Conservation (phyloP, 2,113 vertebrate genomes). For the Cichladusa arquata region DNA sequence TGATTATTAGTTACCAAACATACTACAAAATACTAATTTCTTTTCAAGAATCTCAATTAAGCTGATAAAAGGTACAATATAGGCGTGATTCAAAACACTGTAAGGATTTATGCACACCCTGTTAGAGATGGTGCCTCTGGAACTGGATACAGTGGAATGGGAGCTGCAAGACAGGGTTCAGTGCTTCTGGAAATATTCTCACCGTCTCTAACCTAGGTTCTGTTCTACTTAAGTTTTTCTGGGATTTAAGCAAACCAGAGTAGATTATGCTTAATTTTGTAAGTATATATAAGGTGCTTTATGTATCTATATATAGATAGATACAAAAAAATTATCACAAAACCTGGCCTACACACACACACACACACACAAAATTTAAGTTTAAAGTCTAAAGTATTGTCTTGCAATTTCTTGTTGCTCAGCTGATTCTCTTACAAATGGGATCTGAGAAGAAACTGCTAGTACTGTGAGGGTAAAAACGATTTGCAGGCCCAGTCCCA, state of each 20-base stretch:
- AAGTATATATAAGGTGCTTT: background rate
- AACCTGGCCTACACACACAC: background rate
- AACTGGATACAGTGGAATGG: background rate
- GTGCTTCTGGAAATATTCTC: background rate
- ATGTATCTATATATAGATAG: background rate
- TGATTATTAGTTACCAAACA: background rate
- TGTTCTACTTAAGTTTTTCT: background rate
- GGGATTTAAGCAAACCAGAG: background rate
- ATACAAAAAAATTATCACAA: background rate
- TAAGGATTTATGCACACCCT: fast-evolving
- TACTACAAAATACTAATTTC: background rate
- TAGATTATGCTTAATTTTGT: background rate
- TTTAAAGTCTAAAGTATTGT: background rate
- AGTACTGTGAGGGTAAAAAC: background rate
- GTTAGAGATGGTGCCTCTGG: background rate
- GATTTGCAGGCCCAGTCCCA: background rate
- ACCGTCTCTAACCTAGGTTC: background rate
- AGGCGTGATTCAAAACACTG: background rate
- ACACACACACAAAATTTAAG: background rate
- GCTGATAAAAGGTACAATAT: background rate
- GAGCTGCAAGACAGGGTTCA: background rate
- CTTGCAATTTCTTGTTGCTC: background rate
- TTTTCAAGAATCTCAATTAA: background rate
- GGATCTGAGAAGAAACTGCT: background rate
- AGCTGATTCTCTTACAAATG: background rate